Percentiles rank a stretch among this genome's conserved stretches.
Evolutionary conservation across 1,140 invertebrate species (phyloP).

Genomic region (Drosophila sulfurigaster): DNA sequence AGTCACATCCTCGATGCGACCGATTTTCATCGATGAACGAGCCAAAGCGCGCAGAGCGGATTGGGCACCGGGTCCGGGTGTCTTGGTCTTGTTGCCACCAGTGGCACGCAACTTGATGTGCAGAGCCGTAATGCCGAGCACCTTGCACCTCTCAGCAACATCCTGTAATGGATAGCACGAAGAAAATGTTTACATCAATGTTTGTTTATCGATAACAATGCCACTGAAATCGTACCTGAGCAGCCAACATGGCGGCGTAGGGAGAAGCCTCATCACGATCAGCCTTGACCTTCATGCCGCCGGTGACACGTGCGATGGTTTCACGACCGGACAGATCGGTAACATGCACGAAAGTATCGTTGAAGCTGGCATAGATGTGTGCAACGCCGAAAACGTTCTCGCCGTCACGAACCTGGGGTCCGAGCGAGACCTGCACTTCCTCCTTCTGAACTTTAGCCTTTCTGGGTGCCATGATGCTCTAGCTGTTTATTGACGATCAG

Average conservation of each 20-base stretch:
- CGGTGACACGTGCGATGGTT: conserved; percentile 99
- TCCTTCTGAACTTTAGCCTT: conserved; percentile 99
- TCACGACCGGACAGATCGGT: conserved; percentile 99
- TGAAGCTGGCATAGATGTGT: conserved; percentile 99
- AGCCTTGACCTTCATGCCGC: conserved; percentile 99
- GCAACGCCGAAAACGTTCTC: conserved; percentile 99
- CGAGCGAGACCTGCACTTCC: conserved; percentile 97
- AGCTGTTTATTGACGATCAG: conserved; percentile 48
- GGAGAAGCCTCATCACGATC: conserved; percentile 99
- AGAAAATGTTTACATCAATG: conserved; percentile 6
- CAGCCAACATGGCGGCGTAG: conserved; percentile 99
- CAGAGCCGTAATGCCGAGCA: conserved; percentile 97
- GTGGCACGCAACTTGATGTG: conserved; percentile 99
- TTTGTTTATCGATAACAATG: conserved; percentile 6
- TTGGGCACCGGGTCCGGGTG: conserved; percentile 99
- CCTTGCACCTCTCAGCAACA: conserved; percentile 99
- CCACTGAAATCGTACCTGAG: conserved; percentile 90
- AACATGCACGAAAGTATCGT: conserved; percentile 99
- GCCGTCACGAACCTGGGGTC: conserved; percentile 98
- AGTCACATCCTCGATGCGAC: conserved; percentile 99
- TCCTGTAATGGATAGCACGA: conserved; percentile 87
- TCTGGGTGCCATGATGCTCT: conserved; percentile 94
- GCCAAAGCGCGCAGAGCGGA: conserved; percentile 98
- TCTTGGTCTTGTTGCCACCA: conserved; percentile 99
- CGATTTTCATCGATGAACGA: conserved; percentile 99